These are phyloP conservation scores for Strigamia crassipes DNA, from an alignment of 2,888 invertebrate genomes.

Conservation along the genomic window DNA sequence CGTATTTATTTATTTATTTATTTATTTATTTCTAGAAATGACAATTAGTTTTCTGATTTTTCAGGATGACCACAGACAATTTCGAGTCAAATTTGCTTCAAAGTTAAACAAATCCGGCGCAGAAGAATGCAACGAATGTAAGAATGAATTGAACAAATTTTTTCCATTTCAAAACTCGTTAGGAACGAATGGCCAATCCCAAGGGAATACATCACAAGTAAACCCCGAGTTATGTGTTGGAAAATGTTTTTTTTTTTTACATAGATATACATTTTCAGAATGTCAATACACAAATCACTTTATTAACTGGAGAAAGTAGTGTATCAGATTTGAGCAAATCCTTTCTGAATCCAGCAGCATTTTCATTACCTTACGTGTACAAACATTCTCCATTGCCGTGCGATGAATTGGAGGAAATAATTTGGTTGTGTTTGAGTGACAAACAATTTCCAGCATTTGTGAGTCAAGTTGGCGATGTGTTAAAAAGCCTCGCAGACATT, in stretches of 20 bases:
- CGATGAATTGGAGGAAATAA: constrained; percentile 42
- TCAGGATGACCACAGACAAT: constrained; percentile 6
- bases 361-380: constrained; percentile 10
- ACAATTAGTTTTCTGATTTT: not conserved
- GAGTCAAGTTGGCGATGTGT: constrained; percentile 34
- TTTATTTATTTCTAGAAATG: not conserved
- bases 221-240: not conserved
- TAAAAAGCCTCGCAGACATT: not conserved
- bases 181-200: not conserved
- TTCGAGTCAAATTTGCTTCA: constrained; percentile 43
- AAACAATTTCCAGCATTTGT: constrained; percentile 46
- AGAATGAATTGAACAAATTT: not conserved
- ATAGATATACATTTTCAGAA: not conserved
- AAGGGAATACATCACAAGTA: not conserved
- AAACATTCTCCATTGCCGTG: not conserved
- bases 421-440: constrained; percentile 45
- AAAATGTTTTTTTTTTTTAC: too few relatives aligned
- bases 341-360: not conserved
- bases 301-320: not conserved
- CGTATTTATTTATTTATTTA: not conserved
- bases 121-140: constrained; percentile 41
- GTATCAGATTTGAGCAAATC: constrained; percentile 9
- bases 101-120: not conserved
- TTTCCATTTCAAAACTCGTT: not conserved
- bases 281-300: not conserved